Base-by-base conservation (phyloP, 2,113 vertebrate genomes). In the Heliornis fulica region DNA sequence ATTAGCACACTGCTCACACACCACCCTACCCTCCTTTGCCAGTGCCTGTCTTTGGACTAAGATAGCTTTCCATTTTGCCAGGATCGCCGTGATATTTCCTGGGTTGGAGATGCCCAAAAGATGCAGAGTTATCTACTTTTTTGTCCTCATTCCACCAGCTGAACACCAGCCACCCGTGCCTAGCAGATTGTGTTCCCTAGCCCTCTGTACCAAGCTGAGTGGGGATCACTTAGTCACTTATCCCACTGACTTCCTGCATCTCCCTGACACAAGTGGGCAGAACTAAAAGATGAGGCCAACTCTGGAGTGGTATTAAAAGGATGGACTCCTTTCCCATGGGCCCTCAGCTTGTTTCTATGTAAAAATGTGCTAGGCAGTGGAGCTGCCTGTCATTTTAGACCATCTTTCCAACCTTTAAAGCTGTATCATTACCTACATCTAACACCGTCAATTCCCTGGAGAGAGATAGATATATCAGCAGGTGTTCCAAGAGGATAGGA, bases 101-200 rank as follows among this genome's bases (percentile, higher is more conserved):
- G 8, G 7, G 36, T n/a, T 31, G 31, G 25, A 86, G 13, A 12
- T 90, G 34, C n/a, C 54, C 41, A 50, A 61, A 51, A 91, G 40
- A 36, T 43, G 13, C 8, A 20, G 45, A 22, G 13, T 34, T 74
- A 40, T 17, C 40, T 51, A 7, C 31, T 56, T 41, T 10, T 32
- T 69, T 66, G 32, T 94, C 59, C 28, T 43, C 3, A 0, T 51
- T 21, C 66, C 34, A 48, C 28, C 14, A 92, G 29, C 34, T 60
- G 38, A 54, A 28, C 0, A 0, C 46, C 50, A 38, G 10, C 5
- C 0, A 2, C 38, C 31, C 40, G 21, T 46, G 46, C 36, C 34
- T 45, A 31, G 63, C 40, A 76, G 34, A 50, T 10, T 46, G 26
- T 19, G 18, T 36, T 74, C 15, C 32, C 48, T 50, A 53, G 13